Conservation (phyloP, 1,140 invertebrate genomes). For the Thaumatotibia leucotreta region DNA sequence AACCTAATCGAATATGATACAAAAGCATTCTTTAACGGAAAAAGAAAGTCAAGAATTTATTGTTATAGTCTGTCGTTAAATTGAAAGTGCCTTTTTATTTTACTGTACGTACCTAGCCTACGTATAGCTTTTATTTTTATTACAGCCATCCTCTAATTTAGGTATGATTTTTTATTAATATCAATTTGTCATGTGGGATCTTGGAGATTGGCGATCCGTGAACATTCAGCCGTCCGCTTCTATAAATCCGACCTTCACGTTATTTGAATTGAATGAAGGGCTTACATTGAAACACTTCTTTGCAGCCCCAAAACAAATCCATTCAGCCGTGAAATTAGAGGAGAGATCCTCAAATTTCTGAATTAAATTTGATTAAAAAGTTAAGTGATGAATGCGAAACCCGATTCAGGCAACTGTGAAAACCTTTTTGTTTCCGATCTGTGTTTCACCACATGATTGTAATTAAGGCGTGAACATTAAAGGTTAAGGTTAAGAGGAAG, state of each 20-base stretch:
- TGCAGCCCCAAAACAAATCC: slow-evolving; percentile 55
- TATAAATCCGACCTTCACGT: slow-evolving; percentile 55
- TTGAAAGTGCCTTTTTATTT: slow-evolving; percentile 8
- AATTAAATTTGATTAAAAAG: slow-evolving; percentile 64
- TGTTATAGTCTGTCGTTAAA: slow-evolving; percentile 3
- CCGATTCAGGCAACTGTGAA: slow-evolving; percentile 38
- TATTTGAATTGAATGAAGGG: slow-evolving; percentile 56
- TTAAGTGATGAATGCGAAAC: slow-evolving; percentile 56
- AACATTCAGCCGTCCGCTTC: slow-evolving; percentile 37
- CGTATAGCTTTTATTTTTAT: not conserved
- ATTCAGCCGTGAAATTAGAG: slow-evolving; percentile 63
- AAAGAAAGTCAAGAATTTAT: slow-evolving; percentile 3
- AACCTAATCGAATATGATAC: not conserved
- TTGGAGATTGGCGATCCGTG: slow-evolving; percentile 43
- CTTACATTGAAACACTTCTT: slow-evolving; percentile 65
- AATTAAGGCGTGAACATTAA: slow-evolving; percentile 9
- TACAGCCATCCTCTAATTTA: not conserved
- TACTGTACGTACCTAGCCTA: not conserved
- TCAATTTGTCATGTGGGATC: slow-evolving; percentile 42
- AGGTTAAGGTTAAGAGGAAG: not conserved
- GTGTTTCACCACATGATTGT: slow-evolving; percentile 11
- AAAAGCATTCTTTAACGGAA: not conserved
- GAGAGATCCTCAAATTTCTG: slow-evolving; percentile 55
- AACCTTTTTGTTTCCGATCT: slow-evolving; percentile 24
- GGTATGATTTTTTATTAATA: slow-evolving; percentile 12